phyloP scores from a whole-genome alignment of 2,797 vertebrate genomes.

The Halcyon chelicuti region DNA sequence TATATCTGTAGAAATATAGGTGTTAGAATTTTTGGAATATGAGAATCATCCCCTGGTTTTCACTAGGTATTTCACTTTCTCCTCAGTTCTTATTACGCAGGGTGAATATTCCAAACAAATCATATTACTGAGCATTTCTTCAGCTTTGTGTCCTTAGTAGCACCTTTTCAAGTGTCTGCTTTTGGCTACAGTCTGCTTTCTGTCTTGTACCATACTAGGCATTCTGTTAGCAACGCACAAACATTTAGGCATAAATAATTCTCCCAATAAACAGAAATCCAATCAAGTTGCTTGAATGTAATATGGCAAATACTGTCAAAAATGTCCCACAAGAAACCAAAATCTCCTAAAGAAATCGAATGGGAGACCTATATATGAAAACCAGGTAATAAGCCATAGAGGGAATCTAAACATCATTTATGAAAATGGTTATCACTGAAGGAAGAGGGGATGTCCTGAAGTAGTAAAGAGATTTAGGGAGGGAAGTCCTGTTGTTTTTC shows the following conservation, averaged over 20 bases:
- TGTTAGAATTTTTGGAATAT: neutral
- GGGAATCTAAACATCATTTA: neutral
- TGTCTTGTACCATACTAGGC: neutral
- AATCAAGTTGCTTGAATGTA: neutral
- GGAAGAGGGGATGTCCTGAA: neutral
- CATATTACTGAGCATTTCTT: neutral
- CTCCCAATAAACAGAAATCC: neutral
- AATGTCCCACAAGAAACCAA: neutral
- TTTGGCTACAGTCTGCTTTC: neutral
- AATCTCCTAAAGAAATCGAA: neutral
- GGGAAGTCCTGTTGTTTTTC: neutral
- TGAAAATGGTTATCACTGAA: neutral
- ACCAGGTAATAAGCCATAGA: neutral
- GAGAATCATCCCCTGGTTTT: neutral
- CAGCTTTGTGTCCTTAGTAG: neutral
- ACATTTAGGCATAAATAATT: neutral
- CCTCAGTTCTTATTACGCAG: neutral
- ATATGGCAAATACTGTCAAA: neutral
- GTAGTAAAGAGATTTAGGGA: neutral
- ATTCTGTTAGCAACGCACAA: neutral
- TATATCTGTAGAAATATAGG: neutral
- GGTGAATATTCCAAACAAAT: neutral
- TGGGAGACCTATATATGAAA: neutral
- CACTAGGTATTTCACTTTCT: neutral
- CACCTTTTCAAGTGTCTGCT: neutral